Base-by-base conservation (phyloP, 2,888 invertebrate species). In the Drosophila pegasa region DNA sequence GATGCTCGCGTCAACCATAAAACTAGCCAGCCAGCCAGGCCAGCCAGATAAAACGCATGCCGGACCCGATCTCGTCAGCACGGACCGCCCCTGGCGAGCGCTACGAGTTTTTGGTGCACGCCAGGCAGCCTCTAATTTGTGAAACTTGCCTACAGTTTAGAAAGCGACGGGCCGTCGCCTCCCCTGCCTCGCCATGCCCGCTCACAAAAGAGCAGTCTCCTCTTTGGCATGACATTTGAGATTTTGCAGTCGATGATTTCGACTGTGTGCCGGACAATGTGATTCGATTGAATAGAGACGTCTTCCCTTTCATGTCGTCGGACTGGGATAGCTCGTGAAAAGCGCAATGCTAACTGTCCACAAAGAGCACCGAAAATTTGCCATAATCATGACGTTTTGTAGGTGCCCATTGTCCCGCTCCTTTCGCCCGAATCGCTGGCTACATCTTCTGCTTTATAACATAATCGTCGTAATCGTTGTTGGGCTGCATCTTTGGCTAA, bases 181-280 rank as follows among this genome's bases (percentile, higher is more conserved):
- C 35, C 22, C 18, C 7, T n/a, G n/a, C n/a, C 9, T 14, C 10
- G 22, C 14, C 10, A 60, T 59, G 40, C 29, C 43, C 45, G 29
- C 22, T 58, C 12, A 51, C 43, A 83, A 83, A 78, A 65, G 80
- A 72, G 67, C 71, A 80, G 52, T 70, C 58, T 57, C 71, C 67
- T 65, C 52, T 45, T 60, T 57, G 58, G 60, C 88, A 65, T 89
- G 87, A 87, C 88, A 82, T 85, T 80, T 63, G 63, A 75, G 80
- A 89, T 87, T 90, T 90, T 62, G 78, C 90, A 87, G 87, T 83
- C 83, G 78, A 86, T 89, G 76, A 89, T 90, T 82, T 73, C 73
- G 60, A 78, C 75, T 78, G 27, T 45, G 27, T 45, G 65, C 68
- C 56, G 55, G 69, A 79, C 87, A 80, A 67, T 80, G 71, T 66